phyloP scores from a whole-genome alignment of 2,888 invertebrate genomes.

The Abrostola tripartita region DNA sequence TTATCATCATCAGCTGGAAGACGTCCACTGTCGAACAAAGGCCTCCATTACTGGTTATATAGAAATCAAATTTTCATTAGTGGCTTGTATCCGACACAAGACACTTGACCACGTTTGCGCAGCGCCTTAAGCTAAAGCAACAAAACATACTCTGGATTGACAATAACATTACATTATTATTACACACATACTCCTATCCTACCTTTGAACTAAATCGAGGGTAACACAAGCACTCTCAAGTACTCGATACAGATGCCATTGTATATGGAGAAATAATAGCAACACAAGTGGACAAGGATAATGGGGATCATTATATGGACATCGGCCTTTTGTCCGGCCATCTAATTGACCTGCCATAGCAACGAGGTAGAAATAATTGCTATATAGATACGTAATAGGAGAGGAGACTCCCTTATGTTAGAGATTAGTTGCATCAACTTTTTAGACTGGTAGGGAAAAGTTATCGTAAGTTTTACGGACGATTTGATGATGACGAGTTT shows the following conservation, averaged over 20 bases:
- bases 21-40: too few species aligned
- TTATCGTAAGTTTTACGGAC: too few species aligned
- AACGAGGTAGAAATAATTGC: constrained; percentile 62
- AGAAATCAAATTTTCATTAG: too few species aligned
- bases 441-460: too few species aligned
- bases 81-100: too few species aligned
- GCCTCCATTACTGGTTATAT: too few species aligned
- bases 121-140: too few species aligned
- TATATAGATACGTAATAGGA: neutral
- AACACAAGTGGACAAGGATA: constrained; percentile 68
- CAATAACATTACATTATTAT: constrained; percentile 6
- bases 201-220: constrained; percentile 40
- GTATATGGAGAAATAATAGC: constrained; percentile 60
- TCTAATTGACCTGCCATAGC: constrained; percentile 70
- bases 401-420: neutral
- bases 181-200: constrained; percentile 9
- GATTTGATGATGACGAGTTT: too few species aligned
- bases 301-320: constrained; percentile 67
- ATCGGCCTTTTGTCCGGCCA: constrained; percentile 72
- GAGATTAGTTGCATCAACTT: too few species aligned
- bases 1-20: too few species aligned
- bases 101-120: too few species aligned
- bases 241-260: constrained; percentile 43
- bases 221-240: constrained; percentile 43
- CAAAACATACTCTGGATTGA: neutral